Base-by-base conservation (phyloP, 2,797 vertebrate species). In the Neoniphon sammara region DNA sequence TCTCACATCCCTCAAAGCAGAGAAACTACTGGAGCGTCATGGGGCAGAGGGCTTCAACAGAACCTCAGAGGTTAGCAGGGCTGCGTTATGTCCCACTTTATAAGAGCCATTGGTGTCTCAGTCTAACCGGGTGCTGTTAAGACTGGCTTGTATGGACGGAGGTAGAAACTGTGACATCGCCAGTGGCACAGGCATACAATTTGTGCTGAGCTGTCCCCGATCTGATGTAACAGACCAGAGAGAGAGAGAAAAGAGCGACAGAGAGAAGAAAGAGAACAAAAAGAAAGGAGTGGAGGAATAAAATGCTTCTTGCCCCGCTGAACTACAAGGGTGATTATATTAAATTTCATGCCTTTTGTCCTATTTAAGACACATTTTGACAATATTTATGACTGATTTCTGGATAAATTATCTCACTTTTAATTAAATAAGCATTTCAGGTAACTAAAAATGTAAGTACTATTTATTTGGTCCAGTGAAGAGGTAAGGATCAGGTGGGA, bases 1-100 rank as follows among this genome's bases (percentile, higher is more conserved):
- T 49, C 63, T 72, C 67, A 70, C 58, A 85, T 64, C 52, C 68
- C 30, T 58, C 34, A 59, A 66, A 70, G 50, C 61, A 68, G 25
- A 70, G 69, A 70, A 82, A 74, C 52, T 64, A 58, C 53, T 61
- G 20, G 31, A 58, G 57, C 57, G 18, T 46, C 7, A 68, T 21
- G n/a, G n/a, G 59, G 50, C 15, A 79, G 70, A 67, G 58, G 57
- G 68, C 56, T 53, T 69, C 59, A 77, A 74, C 14, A 47, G 21
- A 50, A 2, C 39, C 80, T 62, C 14, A 25, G 34, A 21, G 30
- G 80, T 31, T 34, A 70, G 36, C 20, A 21, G 20, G 72, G 69
- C 20, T 20, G 39, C 56, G 61, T 74, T 60, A 59, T 54, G 75
- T 75, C 60, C 54, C 64, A 36, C 42, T 56, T 70, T 25, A 59